Conservation (phyloP, 2,113 vertebrate genomes). For the Chloropsis hardwickii region DNA sequence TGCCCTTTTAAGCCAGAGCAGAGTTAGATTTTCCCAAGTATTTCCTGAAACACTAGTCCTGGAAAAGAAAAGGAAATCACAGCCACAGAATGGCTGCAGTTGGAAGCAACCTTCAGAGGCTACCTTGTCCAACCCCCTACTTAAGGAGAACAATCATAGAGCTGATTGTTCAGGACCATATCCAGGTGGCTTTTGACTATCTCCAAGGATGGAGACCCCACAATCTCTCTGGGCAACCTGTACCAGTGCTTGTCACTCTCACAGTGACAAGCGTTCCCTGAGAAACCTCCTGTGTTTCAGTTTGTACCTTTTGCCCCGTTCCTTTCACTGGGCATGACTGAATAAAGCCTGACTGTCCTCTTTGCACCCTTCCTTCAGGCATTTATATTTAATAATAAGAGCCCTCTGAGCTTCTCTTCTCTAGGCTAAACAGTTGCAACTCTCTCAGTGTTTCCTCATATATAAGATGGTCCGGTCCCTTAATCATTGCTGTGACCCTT, state of each 20-base stretch:
- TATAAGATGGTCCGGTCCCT: neutral
- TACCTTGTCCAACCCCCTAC: neutral
- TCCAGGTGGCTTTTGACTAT: neutral
- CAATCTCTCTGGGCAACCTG: neutral
- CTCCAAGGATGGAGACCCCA: neutral
- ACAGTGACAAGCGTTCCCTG: neutral
- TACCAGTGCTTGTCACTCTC: neutral
- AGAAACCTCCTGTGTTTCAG: neutral
- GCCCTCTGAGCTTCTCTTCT: neutral
- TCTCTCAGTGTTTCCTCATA: neutral
- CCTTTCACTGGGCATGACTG: neutral
- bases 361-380: neutral
- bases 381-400: neutral
- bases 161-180: neutral
- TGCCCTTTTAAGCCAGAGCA: neutral
- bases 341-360: neutral
- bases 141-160: neutral
- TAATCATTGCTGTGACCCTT: neutral
- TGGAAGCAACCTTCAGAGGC: neutral
- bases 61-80: neutral
- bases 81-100: neutral
- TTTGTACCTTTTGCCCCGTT: neutral
- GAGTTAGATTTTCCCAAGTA: neutral
- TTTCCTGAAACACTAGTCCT: neutral
- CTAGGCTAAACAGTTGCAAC: neutral